Evolutionary conservation across 2,888 invertebrate species (phyloP).

Genomic region (Dysmachus trigonus): DNA sequence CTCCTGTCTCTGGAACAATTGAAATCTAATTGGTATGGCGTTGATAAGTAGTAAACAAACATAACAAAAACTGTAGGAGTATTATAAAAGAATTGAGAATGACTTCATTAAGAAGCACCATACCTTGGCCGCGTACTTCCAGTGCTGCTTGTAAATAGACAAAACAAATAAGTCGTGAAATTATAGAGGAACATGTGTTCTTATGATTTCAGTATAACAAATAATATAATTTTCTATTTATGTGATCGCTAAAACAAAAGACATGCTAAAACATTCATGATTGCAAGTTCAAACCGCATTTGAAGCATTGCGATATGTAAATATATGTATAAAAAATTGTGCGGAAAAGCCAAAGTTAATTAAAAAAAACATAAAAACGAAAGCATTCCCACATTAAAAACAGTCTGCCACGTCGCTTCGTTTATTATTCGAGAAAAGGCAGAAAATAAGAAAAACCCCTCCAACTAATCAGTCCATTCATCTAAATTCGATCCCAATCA

Average conservation of each 20-base stretch:
- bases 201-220: slow-evolving; percentile 8
- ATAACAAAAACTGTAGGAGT: neutral
- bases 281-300: neutral
- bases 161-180: slow-evolving; percentile 9
- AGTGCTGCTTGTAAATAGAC: slow-evolving; percentile 59
- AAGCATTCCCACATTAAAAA: neutral
- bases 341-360: neutral
- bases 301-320: neutral
- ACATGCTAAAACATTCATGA: neutral
- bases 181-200: neutral
- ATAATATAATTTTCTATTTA: neutral
- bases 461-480: neutral
- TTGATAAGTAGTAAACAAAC: neutral
- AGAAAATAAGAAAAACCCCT: neutral
- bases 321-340: neutral
- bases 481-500: neutral
- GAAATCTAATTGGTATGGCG: neutral
- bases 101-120: neutral
- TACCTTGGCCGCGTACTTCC: slow-evolving; percentile 64
- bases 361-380: neutral
- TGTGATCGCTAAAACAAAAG: neutral
- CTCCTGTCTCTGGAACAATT: neutral
- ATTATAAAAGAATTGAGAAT: slow-evolving; percentile 10
- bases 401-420: neutral
- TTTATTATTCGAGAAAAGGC: neutral